A percentile compares a stretch with the other conserved stretches of the same genome.
These are phyloP conservation scores for Hydriomena furcata DNA, from an alignment of 2,888 invertebrate species.

Conservation along the genomic window DNA sequence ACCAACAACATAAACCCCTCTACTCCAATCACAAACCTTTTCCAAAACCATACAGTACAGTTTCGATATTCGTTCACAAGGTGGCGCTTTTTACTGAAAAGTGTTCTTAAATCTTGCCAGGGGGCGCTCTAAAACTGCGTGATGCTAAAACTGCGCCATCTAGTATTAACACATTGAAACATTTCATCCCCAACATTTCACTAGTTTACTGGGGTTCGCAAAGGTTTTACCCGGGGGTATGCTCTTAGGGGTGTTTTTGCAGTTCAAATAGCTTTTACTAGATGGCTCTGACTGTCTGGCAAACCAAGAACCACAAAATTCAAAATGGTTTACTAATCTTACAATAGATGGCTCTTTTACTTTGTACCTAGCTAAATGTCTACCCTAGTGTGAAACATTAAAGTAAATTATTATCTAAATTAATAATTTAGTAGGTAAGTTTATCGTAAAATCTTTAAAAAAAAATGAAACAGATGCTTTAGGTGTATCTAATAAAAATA, in stretches of 20 bases:
- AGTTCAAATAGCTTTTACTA: background rate
- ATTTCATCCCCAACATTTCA: background rate
- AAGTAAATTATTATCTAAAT: too few species aligned
- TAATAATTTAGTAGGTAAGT: too few species aligned
- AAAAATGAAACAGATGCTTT: too few species aligned
- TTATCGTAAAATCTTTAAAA: too few species aligned
- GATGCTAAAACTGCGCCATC: constrained; percentile 14
- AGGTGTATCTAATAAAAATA: too few species aligned
- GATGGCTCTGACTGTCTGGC: background rate
- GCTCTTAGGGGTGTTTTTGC: too few species aligned
- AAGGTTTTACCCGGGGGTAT: background rate
- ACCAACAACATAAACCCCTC: too few species aligned
- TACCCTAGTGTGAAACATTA: too few species aligned
- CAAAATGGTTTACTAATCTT: background rate
- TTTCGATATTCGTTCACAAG: background rate
- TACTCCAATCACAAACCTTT: too few species aligned
- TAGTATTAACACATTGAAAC: background rate
- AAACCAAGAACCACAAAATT: background rate
- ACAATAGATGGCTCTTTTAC: constrained; percentile 21
- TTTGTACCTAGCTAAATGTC: too few species aligned
- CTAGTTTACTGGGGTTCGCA: background rate
- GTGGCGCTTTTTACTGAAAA: constrained; percentile 1
- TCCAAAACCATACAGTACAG: too few species aligned
- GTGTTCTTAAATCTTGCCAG: background rate
- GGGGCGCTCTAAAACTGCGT: constrained; percentile 6